Percentiles rank a stretch among this genome's conserved stretches.
Conservation (phyloP, 1,140 invertebrate genomes). For the Sarcophaga peregrina region DNA sequence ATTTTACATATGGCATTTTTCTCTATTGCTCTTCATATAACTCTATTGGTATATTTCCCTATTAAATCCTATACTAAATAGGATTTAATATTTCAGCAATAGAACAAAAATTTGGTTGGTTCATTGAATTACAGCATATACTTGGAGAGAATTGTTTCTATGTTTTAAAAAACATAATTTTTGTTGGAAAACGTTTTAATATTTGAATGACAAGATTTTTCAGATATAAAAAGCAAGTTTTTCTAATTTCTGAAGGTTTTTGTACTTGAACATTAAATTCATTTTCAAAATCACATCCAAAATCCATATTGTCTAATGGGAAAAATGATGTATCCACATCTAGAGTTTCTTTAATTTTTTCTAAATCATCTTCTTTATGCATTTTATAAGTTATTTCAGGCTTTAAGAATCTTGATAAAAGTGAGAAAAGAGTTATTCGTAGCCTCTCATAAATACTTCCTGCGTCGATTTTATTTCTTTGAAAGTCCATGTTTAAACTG, state of each 20-base stretch:
- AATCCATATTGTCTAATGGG: neutral
- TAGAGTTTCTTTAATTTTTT: neutral
- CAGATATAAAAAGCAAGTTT: neutral
- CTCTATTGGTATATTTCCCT: neutral
- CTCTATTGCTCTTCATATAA: neutral
- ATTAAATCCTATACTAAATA: neutral
- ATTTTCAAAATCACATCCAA: constrained; percentile 8
- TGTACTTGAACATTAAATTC: neutral
- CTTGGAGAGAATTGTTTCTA: neutral
- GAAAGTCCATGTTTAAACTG: neutral
- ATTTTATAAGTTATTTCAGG: neutral
- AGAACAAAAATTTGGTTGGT: neutral
- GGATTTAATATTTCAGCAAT: neutral
- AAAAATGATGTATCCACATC: neutral
- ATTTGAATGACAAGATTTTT: neutral
- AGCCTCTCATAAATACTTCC: neutral
- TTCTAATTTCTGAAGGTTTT: neutral
- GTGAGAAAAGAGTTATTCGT: neutral
- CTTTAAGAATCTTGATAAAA: neutral
- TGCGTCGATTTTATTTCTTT: neutral
- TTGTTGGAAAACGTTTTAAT: neutral
- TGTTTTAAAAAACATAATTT: neutral
- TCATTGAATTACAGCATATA: neutral
- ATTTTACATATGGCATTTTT: neutral
- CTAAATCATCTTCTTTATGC: neutral